phyloP scores from a whole-genome alignment of 2,113 vertebrate genomes.

The Oncorhynchus tshawytscha region DNA sequence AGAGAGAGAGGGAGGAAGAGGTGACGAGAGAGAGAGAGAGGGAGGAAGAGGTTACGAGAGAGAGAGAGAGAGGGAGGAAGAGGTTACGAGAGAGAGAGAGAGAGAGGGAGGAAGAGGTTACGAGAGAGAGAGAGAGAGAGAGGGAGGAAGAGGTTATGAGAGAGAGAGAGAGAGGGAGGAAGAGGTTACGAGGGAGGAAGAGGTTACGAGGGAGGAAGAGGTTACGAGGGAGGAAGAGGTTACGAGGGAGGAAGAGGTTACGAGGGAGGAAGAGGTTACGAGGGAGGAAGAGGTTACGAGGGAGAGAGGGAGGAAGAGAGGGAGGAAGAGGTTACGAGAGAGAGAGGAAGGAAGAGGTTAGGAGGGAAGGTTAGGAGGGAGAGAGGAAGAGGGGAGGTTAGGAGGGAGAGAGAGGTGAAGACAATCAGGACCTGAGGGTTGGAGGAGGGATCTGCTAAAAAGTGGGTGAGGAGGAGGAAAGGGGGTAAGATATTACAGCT shows the following conservation, averaged over 20 bases:
- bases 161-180: conserved; percentile 25
- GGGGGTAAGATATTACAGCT: conserved; percentile 28
- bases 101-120: conserved; percentile 8
- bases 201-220: no score
- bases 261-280: neutral
- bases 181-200: no score
- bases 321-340: conserved; percentile 34
- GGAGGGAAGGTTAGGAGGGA: neutral
- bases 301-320: neutral
- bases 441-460: conserved; percentile 32
- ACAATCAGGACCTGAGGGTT: conserved; percentile 44
- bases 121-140: conserved; percentile 15
- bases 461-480: conserved; percentile 27
- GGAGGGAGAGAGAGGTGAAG: conserved; percentile 61
- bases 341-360: neutral
- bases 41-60: no score
- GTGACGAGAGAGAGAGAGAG: no score
- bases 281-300: conserved; percentile 34
- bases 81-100: conserved; percentile 6
- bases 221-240: no score
- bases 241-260: no score
- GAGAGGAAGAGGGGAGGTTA: conserved; percentile 30
- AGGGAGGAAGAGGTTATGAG: conserved; percentile 96
- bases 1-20: no score
- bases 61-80: no score